These are phyloP conservation scores for Lysandra coridon DNA, from an alignment of 2,888 invertebrate genomes.

Conservation along the genomic window DNA sequence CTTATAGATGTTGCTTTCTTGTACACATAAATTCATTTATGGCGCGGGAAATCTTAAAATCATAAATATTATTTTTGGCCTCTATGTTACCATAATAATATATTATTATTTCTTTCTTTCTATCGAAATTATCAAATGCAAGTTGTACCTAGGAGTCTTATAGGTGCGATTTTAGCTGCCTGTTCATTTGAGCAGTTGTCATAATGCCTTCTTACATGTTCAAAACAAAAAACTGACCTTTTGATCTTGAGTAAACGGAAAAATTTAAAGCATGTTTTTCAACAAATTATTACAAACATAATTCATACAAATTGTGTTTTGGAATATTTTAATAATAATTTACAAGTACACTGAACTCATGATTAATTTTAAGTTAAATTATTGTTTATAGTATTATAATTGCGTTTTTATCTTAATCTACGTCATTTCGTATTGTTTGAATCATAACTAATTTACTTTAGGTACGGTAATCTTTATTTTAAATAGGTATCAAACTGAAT, in stretches of 20 bases:
- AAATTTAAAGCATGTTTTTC: background rate
- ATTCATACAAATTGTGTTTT: constrained; percentile 18
- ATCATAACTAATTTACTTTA: background rate
- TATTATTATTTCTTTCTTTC: background rate
- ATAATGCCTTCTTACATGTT: background rate
- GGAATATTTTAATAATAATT: background rate
- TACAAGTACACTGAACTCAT: background rate
- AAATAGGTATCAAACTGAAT: too few relatives aligned
- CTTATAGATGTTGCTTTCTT: too few relatives aligned
- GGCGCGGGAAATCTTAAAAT: too few relatives aligned
- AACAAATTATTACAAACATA: background rate
- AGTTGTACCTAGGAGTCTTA: background rate
- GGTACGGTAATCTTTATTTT: too few relatives aligned
- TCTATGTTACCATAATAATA: too few relatives aligned
- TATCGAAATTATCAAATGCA: too few relatives aligned
- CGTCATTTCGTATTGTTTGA: background rate
- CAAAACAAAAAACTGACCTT: background rate
- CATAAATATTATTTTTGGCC: background rate
- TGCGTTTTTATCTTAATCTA: background rate
- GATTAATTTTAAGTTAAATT: background rate
- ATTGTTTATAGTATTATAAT: background rate
- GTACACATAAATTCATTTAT: too few relatives aligned
- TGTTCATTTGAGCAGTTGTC: background rate
- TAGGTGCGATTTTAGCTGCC: background rate
- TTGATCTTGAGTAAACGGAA: background rate